phyloP scores from a whole-genome alignment of 2,888 invertebrate genomes.

The Calephelis perditalis region DNA sequence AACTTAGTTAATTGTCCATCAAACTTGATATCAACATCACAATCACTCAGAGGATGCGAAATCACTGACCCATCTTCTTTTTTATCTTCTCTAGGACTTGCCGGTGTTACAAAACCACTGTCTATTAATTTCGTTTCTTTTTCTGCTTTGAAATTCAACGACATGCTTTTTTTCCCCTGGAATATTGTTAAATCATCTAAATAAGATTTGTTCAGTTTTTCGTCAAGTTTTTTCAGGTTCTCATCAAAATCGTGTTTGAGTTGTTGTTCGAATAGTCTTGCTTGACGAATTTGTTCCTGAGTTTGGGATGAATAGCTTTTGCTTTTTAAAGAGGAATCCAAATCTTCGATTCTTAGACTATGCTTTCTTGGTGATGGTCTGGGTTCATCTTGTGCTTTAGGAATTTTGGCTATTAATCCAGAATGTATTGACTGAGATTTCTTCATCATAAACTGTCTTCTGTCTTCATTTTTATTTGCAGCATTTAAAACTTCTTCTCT shows the following conservation, averaged over 20 bases:
- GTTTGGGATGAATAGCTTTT: conserved; percentile 55
- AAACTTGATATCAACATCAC: conserved; percentile 88
- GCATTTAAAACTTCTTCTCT: conserved; percentile 47
- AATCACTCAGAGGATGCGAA: conserved; percentile 86
- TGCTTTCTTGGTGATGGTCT: conserved; percentile 57
- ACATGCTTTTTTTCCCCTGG: conserved; percentile 56
- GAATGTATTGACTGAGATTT: conserved; percentile 69
- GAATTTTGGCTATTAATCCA: conserved; percentile 55
- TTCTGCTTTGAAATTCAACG: conserved; percentile 54
- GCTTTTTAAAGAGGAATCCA: conserved; percentile 53
- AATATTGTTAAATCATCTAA: conserved; percentile 54
- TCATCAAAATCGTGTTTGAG: conserved; percentile 69
- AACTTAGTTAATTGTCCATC: conserved; percentile 87
- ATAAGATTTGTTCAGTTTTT: conserved; percentile 36
- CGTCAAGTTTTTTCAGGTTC: conserved; percentile 34
- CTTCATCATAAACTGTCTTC: conserved; percentile 58
- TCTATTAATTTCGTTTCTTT: conserved; percentile 51
- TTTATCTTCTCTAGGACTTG: conserved; percentile 73
- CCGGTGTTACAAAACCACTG: conserved; percentile 82
- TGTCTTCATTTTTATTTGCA: conserved; percentile 41
- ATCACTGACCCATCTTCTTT: conserved; percentile 58
- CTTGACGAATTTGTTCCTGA: conserved; percentile 83
- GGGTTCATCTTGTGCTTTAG: conserved; percentile 66
- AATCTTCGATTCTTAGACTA: conserved; percentile 51
- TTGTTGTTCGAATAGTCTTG: conserved; percentile 71